These are phyloP conservation scores for Embiotoca jacksoni DNA, from an alignment of 2,113 vertebrate genomes.

Conservation along the genomic window DNA sequence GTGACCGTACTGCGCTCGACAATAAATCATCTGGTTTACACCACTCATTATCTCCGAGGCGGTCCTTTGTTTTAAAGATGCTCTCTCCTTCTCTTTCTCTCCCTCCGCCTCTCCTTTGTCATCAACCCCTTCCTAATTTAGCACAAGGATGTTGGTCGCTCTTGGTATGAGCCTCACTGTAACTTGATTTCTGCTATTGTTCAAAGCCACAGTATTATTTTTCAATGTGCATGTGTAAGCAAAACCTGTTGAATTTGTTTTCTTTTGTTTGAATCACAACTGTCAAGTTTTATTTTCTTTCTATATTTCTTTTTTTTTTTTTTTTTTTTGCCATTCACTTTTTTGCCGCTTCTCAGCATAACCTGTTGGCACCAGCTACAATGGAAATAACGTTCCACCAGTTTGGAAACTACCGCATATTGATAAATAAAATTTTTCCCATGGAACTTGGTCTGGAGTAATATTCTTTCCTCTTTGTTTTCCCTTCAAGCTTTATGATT, in stretches of 20 bases:
- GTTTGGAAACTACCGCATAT: constrained; percentile 91
- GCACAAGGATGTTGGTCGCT: constrained; percentile 69
- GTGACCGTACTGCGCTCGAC: constrained; percentile 60
- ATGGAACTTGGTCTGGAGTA: constrained; percentile 85
- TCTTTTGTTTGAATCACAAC: constrained; percentile 84
- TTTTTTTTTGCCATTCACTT: constrained; percentile 68
- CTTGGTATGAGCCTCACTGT: constrained; percentile 59
- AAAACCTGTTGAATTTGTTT: constrained; percentile 76
- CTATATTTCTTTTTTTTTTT: constrained; percentile 81
- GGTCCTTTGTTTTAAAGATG: constrained; percentile 80
- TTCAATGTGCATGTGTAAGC: constrained; percentile 80
- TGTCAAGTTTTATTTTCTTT: constrained; percentile 81
- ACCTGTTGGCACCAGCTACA: constrained; percentile 86
- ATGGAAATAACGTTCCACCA: constrained; percentile 89
- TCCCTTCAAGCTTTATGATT: constrained; percentile 12
- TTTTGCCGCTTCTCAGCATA: constrained; percentile 85
- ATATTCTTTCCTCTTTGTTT: constrained; percentile 40
- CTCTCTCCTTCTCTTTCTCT: constrained; percentile 60
- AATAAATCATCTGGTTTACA: constrained; percentile 81
- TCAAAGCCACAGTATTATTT: constrained; percentile 84
- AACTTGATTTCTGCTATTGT: constrained; percentile 74
- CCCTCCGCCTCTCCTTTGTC: constrained; percentile 57
- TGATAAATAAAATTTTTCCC: constrained; percentile 96
- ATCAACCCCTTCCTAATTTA: constrained; percentile 72
- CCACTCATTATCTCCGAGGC: constrained; percentile 81